Evolutionary conservation across 2,113 vertebrate genomes (phyloP), one percentile per base, ranked within the genome.

Genomic region (Ophthalmolycus amberensis): DNA sequence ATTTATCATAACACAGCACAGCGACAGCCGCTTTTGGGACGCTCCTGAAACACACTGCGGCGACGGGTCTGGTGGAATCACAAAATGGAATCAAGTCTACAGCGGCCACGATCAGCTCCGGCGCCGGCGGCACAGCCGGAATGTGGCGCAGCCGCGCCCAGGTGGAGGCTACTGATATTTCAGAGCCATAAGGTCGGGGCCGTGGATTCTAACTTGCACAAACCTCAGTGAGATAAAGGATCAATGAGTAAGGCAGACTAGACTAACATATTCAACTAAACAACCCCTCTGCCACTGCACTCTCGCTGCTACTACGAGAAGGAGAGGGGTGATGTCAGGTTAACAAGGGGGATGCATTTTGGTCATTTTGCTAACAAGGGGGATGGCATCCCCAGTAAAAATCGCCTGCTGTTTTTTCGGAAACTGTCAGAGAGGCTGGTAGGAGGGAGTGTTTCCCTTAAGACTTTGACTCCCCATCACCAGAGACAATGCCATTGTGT

Each of bases 401-500:
- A 59, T 14, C 11, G 29, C 27, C 16, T 60, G 15, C 58, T 15
- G 44, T 46, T 38, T 52, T 34, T 46, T 68, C 10, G 0, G 63
- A 81, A 58, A 48, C 72, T 75, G 46, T 67, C 84, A 66, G 70
- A 74, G 71, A 77, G 64, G 83, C 54, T 64, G 59, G 48, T 27
- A 16, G 56, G 56, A 18, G 58, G 58, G 29, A 84, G 77, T 54
- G 48, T 71, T 68, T 69, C 80, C 83, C 79, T 29, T 20, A 68
- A 87, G 82, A 92, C 74, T 77, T 27, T 75, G 67, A 65, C 82
- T 85, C 84, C 83, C 77, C 83, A 82, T 85, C 89, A 89, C 80
- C 85, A 77, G 85, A 90, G 83, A 94, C 86, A 84, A 86, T 77
- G 82, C 81, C 84, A 90, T 89, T 86, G 91, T 89, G 82, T 93